Base-by-base conservation (phyloP, 64 coral and sea anemone genomes). In the Porites australiensis region DNA sequence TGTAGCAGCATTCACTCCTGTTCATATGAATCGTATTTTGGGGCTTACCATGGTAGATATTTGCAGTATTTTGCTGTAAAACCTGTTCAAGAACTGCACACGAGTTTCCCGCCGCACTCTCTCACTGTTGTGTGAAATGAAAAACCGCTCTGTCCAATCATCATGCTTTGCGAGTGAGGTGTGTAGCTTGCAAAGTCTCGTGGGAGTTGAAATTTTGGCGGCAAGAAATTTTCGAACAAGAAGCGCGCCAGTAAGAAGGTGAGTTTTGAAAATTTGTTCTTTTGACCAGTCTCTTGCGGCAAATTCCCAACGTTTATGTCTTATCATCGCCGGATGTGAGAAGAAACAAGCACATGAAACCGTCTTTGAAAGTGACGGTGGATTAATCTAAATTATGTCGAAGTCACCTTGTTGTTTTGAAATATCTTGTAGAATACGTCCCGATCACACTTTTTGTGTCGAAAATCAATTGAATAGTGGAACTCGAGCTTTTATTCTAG, bases 241-340 rank as follows among this genome's bases (percentile, higher is more conserved):
- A 66, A 83, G 77, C 15, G 61, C 60, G 62, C 81, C 81, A 83
- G 63, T 83, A 67, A 18, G 68, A 67, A 83, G 81, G 81, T 83
- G 81, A 68, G 81, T 67, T 37, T 51, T 83, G 44, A 67, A 68
- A 83, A 20, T 67, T 12, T 16, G 18, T 13, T 48, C 6, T 83
- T 68, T 83, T 68, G 19, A 67, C 81, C 81, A 83, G 81, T 83
- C 81, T 83, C 81, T 83, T 64, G 22, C 79, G 79, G 79, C 13
- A 64, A 78, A 45, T 3, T 12, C 6, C 37, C 19, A 10, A 5
- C 9, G 4, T 13, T 27, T 14, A 14, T 3, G 2, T 23, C 44
- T 46, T 47, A 13, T 14, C 70, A 4, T 44, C 44, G 3, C 6
- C 18, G 6, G 13, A 18, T 64, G 62, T 64, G 18, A 13, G 4